Conservation (phyloP, 2,797 vertebrate species). For the Ctenosaura bakeri region DNA sequence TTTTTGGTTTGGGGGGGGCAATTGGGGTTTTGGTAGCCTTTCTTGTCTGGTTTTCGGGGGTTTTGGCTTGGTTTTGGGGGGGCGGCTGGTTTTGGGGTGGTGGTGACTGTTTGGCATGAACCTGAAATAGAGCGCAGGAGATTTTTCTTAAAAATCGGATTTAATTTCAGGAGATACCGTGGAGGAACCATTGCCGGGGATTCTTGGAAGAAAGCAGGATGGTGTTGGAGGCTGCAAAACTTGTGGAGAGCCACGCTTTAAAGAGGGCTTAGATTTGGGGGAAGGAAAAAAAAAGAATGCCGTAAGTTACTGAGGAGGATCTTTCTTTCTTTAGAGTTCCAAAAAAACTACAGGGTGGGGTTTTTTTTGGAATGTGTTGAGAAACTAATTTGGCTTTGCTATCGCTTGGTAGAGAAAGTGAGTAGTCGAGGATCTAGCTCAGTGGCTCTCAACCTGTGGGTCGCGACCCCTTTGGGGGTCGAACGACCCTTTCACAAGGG, state of each 20-base stretch:
- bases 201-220: not conserved
- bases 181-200: not conserved
- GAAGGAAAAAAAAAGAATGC: accelerated
- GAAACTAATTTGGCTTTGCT: not conserved
- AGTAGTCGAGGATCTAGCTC: not conserved
- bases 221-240: not conserved
- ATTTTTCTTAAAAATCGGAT: too few species aligned
- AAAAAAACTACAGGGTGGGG: not conserved
- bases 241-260: too few species aligned
- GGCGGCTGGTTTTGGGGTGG: too few species aligned
- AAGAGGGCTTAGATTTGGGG: too few species aligned
- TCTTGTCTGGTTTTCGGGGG: too few species aligned
- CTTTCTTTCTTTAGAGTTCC: not conserved
- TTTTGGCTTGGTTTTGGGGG: too few species aligned
- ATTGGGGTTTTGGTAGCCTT: not conserved
- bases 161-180: not conserved
- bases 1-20: too few species aligned
- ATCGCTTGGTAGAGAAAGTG: too few species aligned
- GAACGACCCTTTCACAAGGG: too few species aligned
- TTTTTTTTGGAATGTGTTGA: not conserved
- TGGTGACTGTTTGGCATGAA: not conserved
- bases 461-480: too few species aligned
- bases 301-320: too few species aligned
- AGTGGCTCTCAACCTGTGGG: too few species aligned
- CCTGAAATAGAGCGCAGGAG: not conserved